A percentile compares a stretch with the other conserved stretches of the same genome.
phyloP scores from a whole-genome alignment of 2,888 invertebrate species.

The Cataglyphis cursor region DNA sequence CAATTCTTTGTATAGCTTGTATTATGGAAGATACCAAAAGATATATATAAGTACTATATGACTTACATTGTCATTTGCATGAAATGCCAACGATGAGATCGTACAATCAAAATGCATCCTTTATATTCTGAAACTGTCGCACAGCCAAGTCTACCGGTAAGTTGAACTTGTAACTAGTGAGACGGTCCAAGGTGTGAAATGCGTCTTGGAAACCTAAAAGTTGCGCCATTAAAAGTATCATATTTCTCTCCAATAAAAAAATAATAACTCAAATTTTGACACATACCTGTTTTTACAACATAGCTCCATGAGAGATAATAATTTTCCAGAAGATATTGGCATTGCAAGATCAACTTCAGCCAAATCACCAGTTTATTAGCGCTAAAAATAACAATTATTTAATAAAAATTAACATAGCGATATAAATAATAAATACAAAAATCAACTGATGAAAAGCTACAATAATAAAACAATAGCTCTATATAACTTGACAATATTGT shows the following conservation, averaged over 20 bases:
- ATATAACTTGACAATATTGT: slow-evolving; percentile 11
- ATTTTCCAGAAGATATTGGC: slow-evolving; percentile 92
- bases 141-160: slow-evolving; percentile 98
- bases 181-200: slow-evolving; percentile 94
- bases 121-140: slow-evolving; percentile 98
- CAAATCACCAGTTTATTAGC: slow-evolving; percentile 96
- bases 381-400: slow-evolving; percentile 87
- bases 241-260: too few species aligned
- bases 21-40: slow-evolving; percentile 32
- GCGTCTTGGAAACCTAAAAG: slow-evolving; percentile 96
- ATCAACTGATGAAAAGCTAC: background rate
- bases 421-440: background rate
- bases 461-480: too few species aligned
- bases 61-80: slow-evolving; percentile 11
- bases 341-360: slow-evolving; percentile 97
- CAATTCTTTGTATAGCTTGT: background rate
- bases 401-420: slow-evolving; percentile 55
- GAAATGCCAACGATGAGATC: slow-evolving; percentile 24
- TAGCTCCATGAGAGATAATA: slow-evolving; percentile 98
- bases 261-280: background rate
- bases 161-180: slow-evolving; percentile 95
- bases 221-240: background rate
- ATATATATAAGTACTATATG: slow-evolving; percentile 12
- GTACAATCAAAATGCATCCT: slow-evolving; percentile 90
- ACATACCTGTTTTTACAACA: slow-evolving; percentile 95